phyloP scores from a whole-genome alignment of 2,113 vertebrate genomes.

The Clarias gariepinus region DNA sequence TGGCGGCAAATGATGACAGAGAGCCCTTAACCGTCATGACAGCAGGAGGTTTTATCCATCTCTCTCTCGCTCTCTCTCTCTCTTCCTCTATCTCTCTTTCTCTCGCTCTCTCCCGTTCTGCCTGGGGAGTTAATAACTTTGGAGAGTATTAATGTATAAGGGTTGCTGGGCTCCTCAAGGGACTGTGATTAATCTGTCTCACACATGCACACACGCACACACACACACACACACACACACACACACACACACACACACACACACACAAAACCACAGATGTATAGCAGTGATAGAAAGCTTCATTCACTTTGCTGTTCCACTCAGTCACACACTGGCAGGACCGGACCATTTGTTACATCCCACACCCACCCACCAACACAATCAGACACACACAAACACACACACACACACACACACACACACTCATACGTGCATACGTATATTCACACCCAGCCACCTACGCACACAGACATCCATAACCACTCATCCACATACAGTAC shows the following conservation, averaged over 20 bases:
- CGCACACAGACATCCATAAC: background rate
- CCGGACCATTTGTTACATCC: slow-evolving; percentile 16
- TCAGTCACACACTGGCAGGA: slow-evolving; percentile 16
- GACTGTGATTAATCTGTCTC: slow-evolving; percentile 52
- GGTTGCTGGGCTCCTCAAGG: slow-evolving; percentile 51
- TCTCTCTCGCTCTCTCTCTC: slow-evolving; percentile 46
- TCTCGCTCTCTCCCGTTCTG: slow-evolving; percentile 21
- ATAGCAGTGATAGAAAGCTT: slow-evolving; percentile 32
- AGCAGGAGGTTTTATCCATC: slow-evolving; percentile 46
- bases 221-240: slow-evolving; percentile 31
- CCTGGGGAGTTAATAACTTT: slow-evolving; percentile 58
- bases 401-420: background rate
- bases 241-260: slow-evolving; percentile 37
- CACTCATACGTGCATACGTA: slow-evolving; percentile 18
- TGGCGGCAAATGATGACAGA: slow-evolving; percentile 48
- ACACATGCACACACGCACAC: background rate
- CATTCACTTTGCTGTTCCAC: slow-evolving; percentile 39
- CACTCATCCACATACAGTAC: background rate
- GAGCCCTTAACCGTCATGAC: slow-evolving; percentile 34
- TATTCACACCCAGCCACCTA: background rate
- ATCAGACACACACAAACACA: background rate
- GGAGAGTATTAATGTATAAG: slow-evolving; percentile 58
- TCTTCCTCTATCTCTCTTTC: background rate
- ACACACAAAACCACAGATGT: slow-evolving; percentile 19
- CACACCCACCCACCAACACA: slow-evolving; percentile 18